These are phyloP conservation scores for Phoeniculus purpureus DNA, from an alignment of 2,797 vertebrate species.

Conservation along the genomic window DNA sequence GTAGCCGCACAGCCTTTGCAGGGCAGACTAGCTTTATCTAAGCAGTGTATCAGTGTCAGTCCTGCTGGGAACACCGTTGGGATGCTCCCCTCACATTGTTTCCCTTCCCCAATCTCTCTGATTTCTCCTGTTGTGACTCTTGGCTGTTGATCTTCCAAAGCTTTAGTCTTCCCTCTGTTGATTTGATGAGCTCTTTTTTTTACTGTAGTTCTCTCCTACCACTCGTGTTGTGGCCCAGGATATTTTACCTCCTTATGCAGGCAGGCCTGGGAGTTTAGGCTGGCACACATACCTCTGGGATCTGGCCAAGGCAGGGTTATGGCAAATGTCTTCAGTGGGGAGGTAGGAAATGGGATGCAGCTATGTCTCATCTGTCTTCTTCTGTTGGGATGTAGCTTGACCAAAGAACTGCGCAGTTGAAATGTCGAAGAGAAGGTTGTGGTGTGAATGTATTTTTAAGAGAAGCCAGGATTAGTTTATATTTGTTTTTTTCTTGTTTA, in stretches of 20 bases:
- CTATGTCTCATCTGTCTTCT: neutral
- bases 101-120: neutral
- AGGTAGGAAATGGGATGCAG: neutral
- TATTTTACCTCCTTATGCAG: neutral
- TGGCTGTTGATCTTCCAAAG: neutral
- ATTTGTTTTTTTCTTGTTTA: neutral
- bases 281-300: neutral
- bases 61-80: neutral
- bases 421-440: neutral
- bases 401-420: neutral
- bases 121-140: conserved; percentile 15
- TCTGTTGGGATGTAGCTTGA: neutral
- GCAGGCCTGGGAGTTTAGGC: neutral
- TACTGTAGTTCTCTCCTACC: neutral
- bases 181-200: conserved; percentile 14
- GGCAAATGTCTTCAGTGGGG: neutral
- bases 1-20: neutral
- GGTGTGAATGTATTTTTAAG: neutral
- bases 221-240: neutral
- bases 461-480: neutral
- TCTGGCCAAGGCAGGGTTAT: neutral
- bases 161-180: neutral
- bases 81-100: neutral
- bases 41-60: neutral
- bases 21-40: neutral